These are phyloP conservation scores for Heliconius charithonia DNA, from an alignment of 2,888 invertebrate species.

Conservation along the genomic window DNA sequence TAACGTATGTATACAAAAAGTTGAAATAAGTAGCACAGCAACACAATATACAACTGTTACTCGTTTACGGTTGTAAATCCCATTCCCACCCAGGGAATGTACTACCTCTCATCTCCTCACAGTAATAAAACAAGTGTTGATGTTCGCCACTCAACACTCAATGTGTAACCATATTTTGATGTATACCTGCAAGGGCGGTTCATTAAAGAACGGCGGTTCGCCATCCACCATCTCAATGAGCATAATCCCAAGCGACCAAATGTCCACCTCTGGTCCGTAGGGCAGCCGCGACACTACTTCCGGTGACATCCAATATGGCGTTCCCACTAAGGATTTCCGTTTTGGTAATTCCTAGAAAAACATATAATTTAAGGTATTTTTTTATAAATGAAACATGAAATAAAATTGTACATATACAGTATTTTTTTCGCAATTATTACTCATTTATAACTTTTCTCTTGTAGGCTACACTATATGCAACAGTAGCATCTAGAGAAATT, in stretches of 20 bases:
- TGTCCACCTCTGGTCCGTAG: conserved; percentile 98
- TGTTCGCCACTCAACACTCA: neutral
- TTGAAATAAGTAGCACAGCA: no score
- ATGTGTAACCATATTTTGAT: neutral
- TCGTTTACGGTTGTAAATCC: neutral
- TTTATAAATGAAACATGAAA: no score
- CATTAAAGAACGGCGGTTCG: conserved; percentile 99
- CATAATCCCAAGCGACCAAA: conserved; percentile 98
- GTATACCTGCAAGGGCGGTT: conserved; percentile 93
- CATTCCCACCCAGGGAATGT: neutral
- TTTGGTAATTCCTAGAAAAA: conserved; percentile 94
- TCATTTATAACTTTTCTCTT: no score
- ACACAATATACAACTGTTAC: neutral
- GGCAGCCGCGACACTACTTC: conserved; percentile 98
- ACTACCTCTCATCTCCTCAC: neutral
- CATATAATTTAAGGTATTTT: conserved; percentile 39
- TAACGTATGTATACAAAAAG: no score
- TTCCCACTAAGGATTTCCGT: conserved; percentile 98
- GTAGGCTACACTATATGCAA: no score
- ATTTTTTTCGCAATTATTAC: no score
- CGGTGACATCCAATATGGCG: conserved; percentile 99
- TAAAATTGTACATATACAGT: no score
- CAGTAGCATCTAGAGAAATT: no score
- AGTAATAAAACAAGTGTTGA: neutral
- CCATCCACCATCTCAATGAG: conserved; percentile 99